A percentile compares a stretch with the other conserved stretches of the same genome.
These are phyloP conservation scores for Mythimna pallens DNA, from an alignment of 2,888 invertebrate genomes.

Conservation along the genomic window DNA sequence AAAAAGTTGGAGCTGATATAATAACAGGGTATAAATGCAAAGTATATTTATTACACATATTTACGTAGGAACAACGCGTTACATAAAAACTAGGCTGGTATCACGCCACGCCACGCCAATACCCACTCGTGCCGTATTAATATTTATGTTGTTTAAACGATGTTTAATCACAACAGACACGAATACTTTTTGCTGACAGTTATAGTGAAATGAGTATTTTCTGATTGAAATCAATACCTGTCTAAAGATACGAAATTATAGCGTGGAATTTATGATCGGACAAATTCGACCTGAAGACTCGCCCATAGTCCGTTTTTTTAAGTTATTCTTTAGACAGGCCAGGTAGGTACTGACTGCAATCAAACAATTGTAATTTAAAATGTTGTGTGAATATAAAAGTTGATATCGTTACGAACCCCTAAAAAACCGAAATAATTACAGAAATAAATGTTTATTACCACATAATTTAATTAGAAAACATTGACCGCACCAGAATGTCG, in stretches of 20 bases:
- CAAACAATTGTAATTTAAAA: not conserved
- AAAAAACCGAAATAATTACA: slow-evolving; percentile 51
- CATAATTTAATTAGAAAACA: slow-evolving; percentile 55
- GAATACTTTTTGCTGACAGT: slow-evolving; percentile 67
- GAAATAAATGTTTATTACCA: slow-evolving; percentile 44
- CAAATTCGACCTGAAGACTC: not conserved
- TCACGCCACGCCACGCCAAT: slow-evolving; percentile 77
- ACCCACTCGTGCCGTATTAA: slow-evolving; percentile 82
- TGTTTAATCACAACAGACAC: slow-evolving; percentile 83
- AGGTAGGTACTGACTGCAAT: not conserved
- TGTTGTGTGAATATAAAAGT: slow-evolving; percentile 12
- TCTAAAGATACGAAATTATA: slow-evolving; percentile 39
- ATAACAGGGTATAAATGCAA: slow-evolving; percentile 57
- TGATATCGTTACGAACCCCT: slow-evolving; percentile 18
- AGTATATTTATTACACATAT: slow-evolving; percentile 64
- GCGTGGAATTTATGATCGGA: slow-evolving; percentile 27
- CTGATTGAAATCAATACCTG: slow-evolving; percentile 61
- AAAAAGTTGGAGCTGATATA: slow-evolving; percentile 55
- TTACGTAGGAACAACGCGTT: slow-evolving; percentile 63
- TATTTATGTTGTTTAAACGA: slow-evolving; percentile 87
- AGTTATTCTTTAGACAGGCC: not conserved
- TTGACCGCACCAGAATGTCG: slow-evolving; percentile 39
- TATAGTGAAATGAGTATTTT: slow-evolving; percentile 64
- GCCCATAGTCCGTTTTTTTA: not conserved
- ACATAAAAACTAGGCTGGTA: slow-evolving; percentile 74